Conservation (phyloP, 2,888 invertebrate species). For the Drosophila rubida region DNA sequence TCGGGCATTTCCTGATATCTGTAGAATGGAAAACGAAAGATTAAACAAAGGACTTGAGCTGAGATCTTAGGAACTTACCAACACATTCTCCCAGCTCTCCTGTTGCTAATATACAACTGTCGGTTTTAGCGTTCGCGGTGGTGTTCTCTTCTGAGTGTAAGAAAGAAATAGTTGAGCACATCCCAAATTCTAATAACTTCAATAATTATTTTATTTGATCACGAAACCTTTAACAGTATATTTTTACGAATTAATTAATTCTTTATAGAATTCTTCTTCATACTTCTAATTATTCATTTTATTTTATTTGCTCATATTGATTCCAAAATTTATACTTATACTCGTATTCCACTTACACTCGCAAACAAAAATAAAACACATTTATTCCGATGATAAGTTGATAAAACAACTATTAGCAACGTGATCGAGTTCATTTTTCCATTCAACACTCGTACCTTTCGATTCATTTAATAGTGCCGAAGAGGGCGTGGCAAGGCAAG, state of each 20-base stretch:
- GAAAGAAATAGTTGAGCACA: not conserved
- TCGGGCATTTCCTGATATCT: slow-evolving; percentile 73
- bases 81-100: slow-evolving; percentile 68
- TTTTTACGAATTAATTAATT: too few relatives aligned
- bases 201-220: too few relatives aligned
- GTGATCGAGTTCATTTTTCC: not conserved
- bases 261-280: too few relatives aligned
- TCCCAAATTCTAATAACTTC: not conserved
- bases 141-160: not conserved
- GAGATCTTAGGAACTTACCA: slow-evolving; percentile 54
- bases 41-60: not conserved
- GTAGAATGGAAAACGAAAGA: not conserved
- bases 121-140: not conserved
- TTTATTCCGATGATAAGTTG: not conserved
- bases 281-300: too few relatives aligned
- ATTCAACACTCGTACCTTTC: not conserved
- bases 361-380: not conserved
- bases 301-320: not conserved
- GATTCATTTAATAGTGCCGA: not conserved
- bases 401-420: not conserved
- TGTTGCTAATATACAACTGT: slow-evolving; percentile 68
- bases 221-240: too few relatives aligned
- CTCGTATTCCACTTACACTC: not conserved
- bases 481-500: not conserved
- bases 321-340: too few relatives aligned